A percentile compares a stretch with the other conserved stretches of the same genome.
phyloP scores from a whole-genome alignment of 2,888 invertebrate species.

The Phytoseiulus persimilis region DNA sequence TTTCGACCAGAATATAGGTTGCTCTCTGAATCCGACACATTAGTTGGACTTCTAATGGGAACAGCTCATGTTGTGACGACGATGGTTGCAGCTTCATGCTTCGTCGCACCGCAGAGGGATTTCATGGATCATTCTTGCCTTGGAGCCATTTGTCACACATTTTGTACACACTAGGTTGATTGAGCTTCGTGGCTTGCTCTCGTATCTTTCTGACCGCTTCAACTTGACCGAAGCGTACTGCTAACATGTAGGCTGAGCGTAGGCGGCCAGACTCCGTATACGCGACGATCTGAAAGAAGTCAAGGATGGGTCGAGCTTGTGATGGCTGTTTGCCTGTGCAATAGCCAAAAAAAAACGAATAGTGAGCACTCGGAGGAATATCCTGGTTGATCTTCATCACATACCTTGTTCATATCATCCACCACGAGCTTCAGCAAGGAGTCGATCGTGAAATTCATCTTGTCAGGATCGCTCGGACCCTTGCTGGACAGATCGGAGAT shows the following conservation, averaged over 20 bases:
- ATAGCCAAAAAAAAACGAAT: too few relatives aligned
- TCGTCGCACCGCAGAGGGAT: too few relatives aligned
- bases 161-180: constrained; percentile 22
- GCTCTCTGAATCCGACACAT: not conserved
- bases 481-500: not conserved
- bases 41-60: not conserved
- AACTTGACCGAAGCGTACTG: constrained; percentile 6
- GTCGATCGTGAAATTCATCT: not conserved
- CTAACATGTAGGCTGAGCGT: constrained; percentile 19
- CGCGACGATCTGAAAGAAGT: not conserved
- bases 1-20: not conserved
- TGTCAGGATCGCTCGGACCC: not conserved
- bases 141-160: constrained; percentile 32
- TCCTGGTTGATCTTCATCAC: too few relatives aligned
- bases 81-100: too few relatives aligned
- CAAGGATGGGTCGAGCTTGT: not conserved
- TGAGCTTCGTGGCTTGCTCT: not conserved
- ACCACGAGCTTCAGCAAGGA: constrained; percentile 9
- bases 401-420: constrained; percentile 35
- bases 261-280: constrained; percentile 25
- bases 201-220: constrained; percentile 16
- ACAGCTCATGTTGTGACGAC: too few relatives aligned
- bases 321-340: too few relatives aligned
- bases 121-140: not conserved
- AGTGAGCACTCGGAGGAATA: too few relatives aligned